These are phyloP conservation scores for Lithophane socia DNA, from an alignment of 2,888 invertebrate genomes.

Conservation along the genomic window DNA sequence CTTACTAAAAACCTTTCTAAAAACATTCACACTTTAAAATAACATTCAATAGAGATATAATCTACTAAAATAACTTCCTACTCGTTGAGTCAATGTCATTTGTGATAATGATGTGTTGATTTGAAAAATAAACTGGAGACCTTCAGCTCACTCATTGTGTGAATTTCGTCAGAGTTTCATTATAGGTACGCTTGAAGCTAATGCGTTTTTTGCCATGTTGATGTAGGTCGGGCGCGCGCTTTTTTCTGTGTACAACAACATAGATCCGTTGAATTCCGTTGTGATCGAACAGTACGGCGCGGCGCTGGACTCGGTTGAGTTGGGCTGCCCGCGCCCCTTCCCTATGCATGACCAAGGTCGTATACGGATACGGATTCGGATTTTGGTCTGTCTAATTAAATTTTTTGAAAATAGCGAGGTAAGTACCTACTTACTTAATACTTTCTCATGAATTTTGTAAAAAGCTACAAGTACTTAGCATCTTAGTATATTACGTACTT, in stretches of 20 bases:
- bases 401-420: not conserved
- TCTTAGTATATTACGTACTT: not conserved
- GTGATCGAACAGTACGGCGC: slow-evolving; percentile 59
- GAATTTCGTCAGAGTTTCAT: slow-evolving; percentile 69
- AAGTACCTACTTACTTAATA: too few relatives aligned
- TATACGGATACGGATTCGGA: slow-evolving; percentile 18
- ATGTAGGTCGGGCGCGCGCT: slow-evolving; percentile 85
- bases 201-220: slow-evolving; percentile 81
- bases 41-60: slow-evolving; percentile 57
- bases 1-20: not conserved
- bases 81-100: slow-evolving; percentile 71
- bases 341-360: slow-evolving; percentile 57
- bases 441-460: not conserved
- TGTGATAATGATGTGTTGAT: slow-evolving; percentile 69
- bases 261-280: slow-evolving; percentile 74
- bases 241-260: slow-evolving; percentile 79
- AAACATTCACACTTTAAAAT: slow-evolving; percentile 44
- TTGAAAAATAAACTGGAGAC: slow-evolving; percentile 71
- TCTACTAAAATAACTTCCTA: slow-evolving; percentile 67
- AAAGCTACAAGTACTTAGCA: not conserved
- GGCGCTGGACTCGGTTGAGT: slow-evolving; percentile 61
- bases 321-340: slow-evolving; percentile 44
- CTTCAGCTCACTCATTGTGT: slow-evolving; percentile 68
- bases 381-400: slow-evolving; percentile 2
- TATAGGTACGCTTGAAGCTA: slow-evolving; percentile 69